Percentiles rank a stretch among this genome's conserved stretches.
phyloP scores from a whole-genome alignment of 2,113 vertebrate genomes.

The Anthoscopus minutus region DNA sequence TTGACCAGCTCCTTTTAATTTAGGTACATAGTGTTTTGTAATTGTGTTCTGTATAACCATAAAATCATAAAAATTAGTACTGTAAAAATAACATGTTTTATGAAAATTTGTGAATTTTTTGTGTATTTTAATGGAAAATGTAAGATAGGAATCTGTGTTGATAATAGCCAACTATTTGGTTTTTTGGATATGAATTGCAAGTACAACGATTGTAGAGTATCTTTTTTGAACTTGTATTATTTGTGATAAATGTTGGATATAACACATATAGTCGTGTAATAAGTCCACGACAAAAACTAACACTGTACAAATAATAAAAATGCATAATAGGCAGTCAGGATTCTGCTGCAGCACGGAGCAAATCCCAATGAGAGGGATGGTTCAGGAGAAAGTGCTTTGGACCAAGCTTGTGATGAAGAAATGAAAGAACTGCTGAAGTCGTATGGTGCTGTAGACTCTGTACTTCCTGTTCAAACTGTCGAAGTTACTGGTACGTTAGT shows the following conservation, averaged over 20 bases:
- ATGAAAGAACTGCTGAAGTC: constrained; percentile 74
- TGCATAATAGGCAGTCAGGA: constrained; percentile 67
- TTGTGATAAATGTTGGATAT: background rate
- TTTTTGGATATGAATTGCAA: background rate
- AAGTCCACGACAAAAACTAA: background rate
- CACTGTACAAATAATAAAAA: background rate
- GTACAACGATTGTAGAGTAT: background rate
- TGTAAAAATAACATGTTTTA: background rate
- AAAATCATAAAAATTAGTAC: background rate
- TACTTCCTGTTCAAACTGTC: background rate
- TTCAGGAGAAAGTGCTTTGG: constrained; percentile 67
- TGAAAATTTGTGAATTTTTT: background rate
- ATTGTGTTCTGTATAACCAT: background rate
- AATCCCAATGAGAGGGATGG: constrained; percentile 63
- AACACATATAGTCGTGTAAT: background rate
- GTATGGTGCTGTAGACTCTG: background rate
- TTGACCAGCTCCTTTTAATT: background rate
- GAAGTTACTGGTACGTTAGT: constrained; percentile 39
- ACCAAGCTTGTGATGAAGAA: constrained; percentile 58
- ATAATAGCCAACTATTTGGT: background rate
- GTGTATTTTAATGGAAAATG: background rate
- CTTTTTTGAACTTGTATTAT: background rate
- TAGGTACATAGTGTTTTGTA: background rate
- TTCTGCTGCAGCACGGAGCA: constrained; percentile 79
- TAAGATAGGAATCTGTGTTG: background rate